These are phyloP conservation scores for Cataglyphis livida DNA, from an alignment of 2,888 invertebrate genomes.

Conservation along the genomic window DNA sequence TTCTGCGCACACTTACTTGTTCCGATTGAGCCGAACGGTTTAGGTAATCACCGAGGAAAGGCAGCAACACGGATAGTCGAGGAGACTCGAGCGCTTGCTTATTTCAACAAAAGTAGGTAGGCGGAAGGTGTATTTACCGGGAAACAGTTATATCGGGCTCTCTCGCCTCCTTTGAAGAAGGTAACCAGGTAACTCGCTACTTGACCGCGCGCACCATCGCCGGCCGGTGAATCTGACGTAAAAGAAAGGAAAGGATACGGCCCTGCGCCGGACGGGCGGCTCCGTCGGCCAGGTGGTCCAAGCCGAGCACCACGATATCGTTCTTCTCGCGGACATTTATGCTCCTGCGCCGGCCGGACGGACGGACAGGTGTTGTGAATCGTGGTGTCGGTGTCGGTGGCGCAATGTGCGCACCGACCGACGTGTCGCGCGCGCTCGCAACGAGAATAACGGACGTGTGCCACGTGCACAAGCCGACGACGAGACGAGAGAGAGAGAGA, in stretches of 20 bases:
- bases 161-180: not conserved
- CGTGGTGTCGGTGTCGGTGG: constrained; percentile 51
- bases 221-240: not conserved
- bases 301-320: constrained; percentile 70
- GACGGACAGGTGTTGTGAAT: constrained; percentile 58
- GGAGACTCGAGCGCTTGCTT: not conserved
- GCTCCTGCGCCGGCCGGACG: constrained; percentile 40
- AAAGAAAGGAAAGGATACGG: constrained; percentile 18
- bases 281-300: constrained; percentile 67
- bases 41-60: not conserved
- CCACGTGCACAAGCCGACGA: constrained; percentile 36
- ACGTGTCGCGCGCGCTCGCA: constrained; percentile 43
- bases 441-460: constrained; percentile 60
- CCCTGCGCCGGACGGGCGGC: constrained; percentile 23
- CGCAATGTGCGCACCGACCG: constrained; percentile 57
- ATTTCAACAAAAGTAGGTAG: constrained; percentile 18
- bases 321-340: constrained; percentile 69
- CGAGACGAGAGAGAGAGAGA: not conserved
- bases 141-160: not conserved
- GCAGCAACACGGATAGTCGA: not conserved
- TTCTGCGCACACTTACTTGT: not conserved
- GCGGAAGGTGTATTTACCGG: not conserved
- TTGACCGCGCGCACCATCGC: not conserved
- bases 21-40: not conserved
- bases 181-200: constrained; percentile 2